Base-by-base conservation (phyloP, 2,113 vertebrate species). In the Leuciscus idus region DNA sequence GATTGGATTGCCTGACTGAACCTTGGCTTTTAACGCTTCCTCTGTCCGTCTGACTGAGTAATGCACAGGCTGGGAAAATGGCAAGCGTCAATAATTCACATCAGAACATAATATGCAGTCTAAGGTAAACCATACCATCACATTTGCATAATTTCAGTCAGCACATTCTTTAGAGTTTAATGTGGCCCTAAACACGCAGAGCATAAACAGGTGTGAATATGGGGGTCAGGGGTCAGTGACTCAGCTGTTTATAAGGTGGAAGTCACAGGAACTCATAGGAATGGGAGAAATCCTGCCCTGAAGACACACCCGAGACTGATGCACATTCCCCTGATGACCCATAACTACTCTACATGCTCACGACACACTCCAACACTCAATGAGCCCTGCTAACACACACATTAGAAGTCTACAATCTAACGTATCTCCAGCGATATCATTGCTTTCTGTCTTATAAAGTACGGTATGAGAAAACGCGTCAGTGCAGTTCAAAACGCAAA, bases 231-330 rank as follows among this genome's bases (percentile, higher is more conserved):
- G 5, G 23, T 55, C 64, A 78, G 19, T 0, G 26, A 83, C 86
- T 92, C 93, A 93, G 91, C 93, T 92, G 92, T 89, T 77, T 73
- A n/a, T 33, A 48, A 80, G n/a, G 70, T 8, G 21, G 50, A 78
- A 77, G 36, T 79, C 55, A 66, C 46, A 83, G 77, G 87, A 89
- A 84, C 90, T 86, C 64, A 33, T 64, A 84, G 85, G 89, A 88
- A 88, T 48, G 84, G 48, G 26, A 30, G 50, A 2, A 33, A 57
- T 66, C 46, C 66, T 66, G 28, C 23, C 26, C 10, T 50, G 48
- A 64, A 66, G 39, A 70, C 76, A 68, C 23, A 17, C 59, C 80
- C 26, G 13, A 23, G 52, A 80, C 64, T 26, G 76, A 33, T 57
- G 76, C 39, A 75, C 72, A 75, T 75, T 75, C 72, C 72, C 15